Base-by-base conservation (phyloP, 2,113 vertebrate species). In the Muntiacus muntjak region DNA sequence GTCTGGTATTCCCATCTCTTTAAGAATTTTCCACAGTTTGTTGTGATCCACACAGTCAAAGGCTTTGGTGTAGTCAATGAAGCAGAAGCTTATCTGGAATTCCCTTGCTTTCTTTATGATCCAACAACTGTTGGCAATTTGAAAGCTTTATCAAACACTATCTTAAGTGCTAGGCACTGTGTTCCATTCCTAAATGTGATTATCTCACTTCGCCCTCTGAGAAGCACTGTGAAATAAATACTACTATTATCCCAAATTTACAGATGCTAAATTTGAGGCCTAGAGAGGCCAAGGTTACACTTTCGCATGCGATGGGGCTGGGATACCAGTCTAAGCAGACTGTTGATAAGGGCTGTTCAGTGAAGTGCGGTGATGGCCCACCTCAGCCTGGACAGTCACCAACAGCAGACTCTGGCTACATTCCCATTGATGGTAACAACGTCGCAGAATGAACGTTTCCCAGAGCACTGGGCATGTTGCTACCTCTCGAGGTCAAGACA, bases 361-460 rank as follows among this genome's bases (percentile, higher is more conserved):
- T 25, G 13, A 30, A 43, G 40, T 3, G 2, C 55, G 2, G 1
- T 0, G 43, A 28, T 19, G n/a, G 74, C 62, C 15, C 17, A 10
- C 11, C 57, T 33, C 3, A 0, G 30, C 10, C 78, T 5, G 2
- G 86, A 12, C 17, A 8, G 3, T 60, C 15, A 5, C 17, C 74
- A 23, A 26, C 3, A 36, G 74, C 52, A 76, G 81, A 28, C 28
- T 14, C 45, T 13, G 19, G 52, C 25, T 58, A 13, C 62, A 1
- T 0, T 25, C 45, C 19, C 33, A 6, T 67, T 45, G 64, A 21
- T 26, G 58, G 17, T 33, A n/a, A 28, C 26, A 10, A 28, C 10
- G 6, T 43, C 8, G 4, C 3, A 13, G 28, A 30, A 57, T 7
- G 3, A 1, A 1, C 12, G 0, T 33, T 13, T 45, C 2, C 28